A percentile compares a stretch with the other conserved stretches of the same genome.
Evolutionary conservation across 2,797 vertebrate species (phyloP).

Genomic region (Hydrophis major): DNA sequence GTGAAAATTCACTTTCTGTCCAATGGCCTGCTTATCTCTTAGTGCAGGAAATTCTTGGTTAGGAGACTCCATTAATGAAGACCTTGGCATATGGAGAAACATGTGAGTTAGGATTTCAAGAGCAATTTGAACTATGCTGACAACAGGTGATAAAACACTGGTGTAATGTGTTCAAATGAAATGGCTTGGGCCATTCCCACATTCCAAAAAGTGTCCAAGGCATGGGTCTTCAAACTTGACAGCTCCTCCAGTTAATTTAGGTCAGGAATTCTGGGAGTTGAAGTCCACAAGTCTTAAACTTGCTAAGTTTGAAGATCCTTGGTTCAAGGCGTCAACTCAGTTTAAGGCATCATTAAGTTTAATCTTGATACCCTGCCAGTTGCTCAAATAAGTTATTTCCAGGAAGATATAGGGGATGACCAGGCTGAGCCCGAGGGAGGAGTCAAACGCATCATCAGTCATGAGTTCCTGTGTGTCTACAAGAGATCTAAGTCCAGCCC

Average conservation of each 20-base stretch:
- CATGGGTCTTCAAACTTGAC: neutral
- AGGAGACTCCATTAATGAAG: neutral
- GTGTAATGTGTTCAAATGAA: neutral
- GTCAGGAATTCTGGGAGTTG: too few relatives aligned
- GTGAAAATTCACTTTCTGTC: neutral
- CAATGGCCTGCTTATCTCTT: neutral
- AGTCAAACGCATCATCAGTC: neutral
- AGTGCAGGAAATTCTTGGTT: neutral
- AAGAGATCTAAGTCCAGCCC: neutral
- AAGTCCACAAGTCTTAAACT: too few relatives aligned
- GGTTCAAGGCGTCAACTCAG: neutral
- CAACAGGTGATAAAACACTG: neutral
- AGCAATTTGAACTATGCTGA: neutral
- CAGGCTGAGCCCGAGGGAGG: neutral
- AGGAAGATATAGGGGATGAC: neutral
- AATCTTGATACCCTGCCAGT: neutral
- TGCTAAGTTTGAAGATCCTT: too few relatives aligned
- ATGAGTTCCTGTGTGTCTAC: neutral
- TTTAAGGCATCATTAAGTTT: neutral
- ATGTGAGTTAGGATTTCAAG: neutral
- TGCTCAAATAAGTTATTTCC: neutral
- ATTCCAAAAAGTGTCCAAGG: neutral
- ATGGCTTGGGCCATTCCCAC: neutral
- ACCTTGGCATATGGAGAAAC: neutral
- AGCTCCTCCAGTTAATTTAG: too few relatives aligned